phyloP scores from a whole-genome alignment of 2,888 invertebrate species.

The Cactoblastis cactorum region DNA sequence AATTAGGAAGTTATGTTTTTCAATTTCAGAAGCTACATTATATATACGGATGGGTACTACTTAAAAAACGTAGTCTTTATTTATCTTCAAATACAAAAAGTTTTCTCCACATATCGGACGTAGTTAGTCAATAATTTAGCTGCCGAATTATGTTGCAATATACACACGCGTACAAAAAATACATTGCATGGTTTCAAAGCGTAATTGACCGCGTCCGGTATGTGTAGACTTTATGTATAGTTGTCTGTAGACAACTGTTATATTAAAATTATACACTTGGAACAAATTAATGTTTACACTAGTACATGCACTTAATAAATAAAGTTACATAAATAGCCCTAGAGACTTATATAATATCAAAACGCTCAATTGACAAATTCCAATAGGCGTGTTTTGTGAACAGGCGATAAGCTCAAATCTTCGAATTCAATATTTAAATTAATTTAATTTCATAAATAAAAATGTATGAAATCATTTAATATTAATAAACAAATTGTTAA shows the following conservation, averaged over 20 bases:
- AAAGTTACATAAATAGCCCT: slow-evolving; percentile 10
- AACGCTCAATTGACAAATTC: slow-evolving; percentile 20
- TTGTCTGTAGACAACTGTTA: background rate
- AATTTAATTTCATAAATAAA: background rate
- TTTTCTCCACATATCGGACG: background rate
- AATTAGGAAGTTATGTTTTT: no score
- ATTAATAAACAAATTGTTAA: no score
- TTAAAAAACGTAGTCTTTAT: background rate
- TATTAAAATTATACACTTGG: slow-evolving; percentile 6
- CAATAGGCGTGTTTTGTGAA: slow-evolving; percentile 10
- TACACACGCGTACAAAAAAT: background rate
- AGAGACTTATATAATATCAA: slow-evolving; percentile 15
- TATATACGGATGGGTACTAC: no score
- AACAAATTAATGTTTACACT: slow-evolving; percentile 13
- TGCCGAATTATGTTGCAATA: background rate
- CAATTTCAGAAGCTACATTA: no score
- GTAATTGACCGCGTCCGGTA: background rate
- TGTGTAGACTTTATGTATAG: background rate
- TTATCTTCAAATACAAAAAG: slow-evolving; percentile 5
- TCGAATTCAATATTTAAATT: background rate
- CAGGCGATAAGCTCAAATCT: slow-evolving; percentile 3
- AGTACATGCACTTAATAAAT: slow-evolving; percentile 16
- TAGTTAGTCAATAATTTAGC: background rate
- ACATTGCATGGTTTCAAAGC: background rate
- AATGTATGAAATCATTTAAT: background rate